Base-by-base conservation (phyloP, 2,797 vertebrate genomes). In the Leucoraja ocellata region DNA sequence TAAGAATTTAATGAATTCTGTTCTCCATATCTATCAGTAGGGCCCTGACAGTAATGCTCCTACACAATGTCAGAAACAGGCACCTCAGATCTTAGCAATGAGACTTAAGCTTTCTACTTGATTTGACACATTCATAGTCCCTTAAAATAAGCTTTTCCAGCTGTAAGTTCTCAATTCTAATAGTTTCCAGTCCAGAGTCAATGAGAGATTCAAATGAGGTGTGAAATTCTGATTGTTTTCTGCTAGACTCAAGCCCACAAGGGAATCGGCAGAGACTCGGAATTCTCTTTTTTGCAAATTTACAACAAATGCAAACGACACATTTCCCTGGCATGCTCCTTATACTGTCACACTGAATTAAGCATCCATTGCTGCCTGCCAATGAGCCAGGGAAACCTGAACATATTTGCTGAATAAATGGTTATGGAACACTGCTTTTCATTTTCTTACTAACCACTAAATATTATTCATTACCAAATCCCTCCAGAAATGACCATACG, bases 181-280 rank as follows among this genome's bases (percentile, higher is more conserved):
- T 68, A 58, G 90, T 74, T 68, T 39, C 71, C 21, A 54, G 68
- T 16, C 39, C 71, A 46, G 90, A 36, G 39, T 76, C 90, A 92
- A 76, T 76, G 90, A 74, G 90, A 54, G 90, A 76, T 76, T 74
- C 36, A 92, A 92, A 92, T 92, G 90, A 92, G 90, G 68, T 73
- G 90, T 76, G 71, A 92, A 92, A 92, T n/a, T 54, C 28, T 10
- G 32, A 91, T 74, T 74, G 65, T 46, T 54, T 91, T 74, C 71
- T 74, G 71, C 90, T 54, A 16, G 73, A 54, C 5, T 92, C 46
- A 76, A 92, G 23, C 68, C 90, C 90, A 54, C 39, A 2, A 76
- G 90, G 65, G 71, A 92, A 13, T 58, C 6, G 90, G 39, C 46
- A 74, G 63, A 68, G 84, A 14, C 61, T 88, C n/a, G 21, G n/a